Percentiles rank a stretch among this genome's conserved stretches.
phyloP scores from a whole-genome alignment of 92 coral and sea anemone species.

The Zoanthus solanderi region DNA sequence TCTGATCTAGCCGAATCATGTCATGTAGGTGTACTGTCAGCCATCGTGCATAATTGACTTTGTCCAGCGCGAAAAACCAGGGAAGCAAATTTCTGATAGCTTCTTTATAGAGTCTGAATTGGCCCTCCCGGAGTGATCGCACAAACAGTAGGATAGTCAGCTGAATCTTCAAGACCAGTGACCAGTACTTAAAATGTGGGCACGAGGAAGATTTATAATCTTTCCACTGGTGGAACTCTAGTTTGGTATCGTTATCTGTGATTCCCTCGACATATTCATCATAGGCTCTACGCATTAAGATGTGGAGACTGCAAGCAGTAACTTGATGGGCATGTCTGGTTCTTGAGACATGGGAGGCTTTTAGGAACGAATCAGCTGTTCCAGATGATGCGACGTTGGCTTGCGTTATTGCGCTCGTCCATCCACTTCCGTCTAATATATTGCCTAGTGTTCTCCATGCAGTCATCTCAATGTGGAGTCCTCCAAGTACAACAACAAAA shows the following conservation, averaged over 20 bases:
- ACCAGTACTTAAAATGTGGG: conserved; percentile 61
- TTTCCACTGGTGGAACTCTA: conserved; percentile 29
- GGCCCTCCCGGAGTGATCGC: conserved; percentile 43
- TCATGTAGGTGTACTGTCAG: conserved; percentile 63
- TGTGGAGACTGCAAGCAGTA: conserved; percentile 7
- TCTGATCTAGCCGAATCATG: conserved; percentile 41
- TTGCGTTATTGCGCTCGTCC: conserved; percentile 40
- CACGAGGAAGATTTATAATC: neutral
- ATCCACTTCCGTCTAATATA: conserved; percentile 23
- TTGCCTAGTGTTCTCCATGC: conserved; percentile 36
- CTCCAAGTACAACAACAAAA: conserved; percentile 35
- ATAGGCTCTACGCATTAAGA: conserved; percentile 48
- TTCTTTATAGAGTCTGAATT: conserved; percentile 44
- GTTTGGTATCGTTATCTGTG: neutral
- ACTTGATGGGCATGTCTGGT: neutral
- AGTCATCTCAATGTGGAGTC: conserved; percentile 50
- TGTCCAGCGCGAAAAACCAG: conserved; percentile 58
- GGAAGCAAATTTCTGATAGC: conserved; percentile 40
- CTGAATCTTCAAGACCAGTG: conserved; percentile 31
- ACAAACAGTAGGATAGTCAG: conserved; percentile 38
- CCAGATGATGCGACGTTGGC: conserved; percentile 43
- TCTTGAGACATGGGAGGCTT: conserved; percentile 22
- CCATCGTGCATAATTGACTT: conserved; percentile 58
- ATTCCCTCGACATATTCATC: conserved; percentile 4
- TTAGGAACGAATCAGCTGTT: conserved; percentile 43